Percentiles rank a stretch among this genome's conserved stretches.
phyloP scores from a whole-genome alignment of 2,797 vertebrate species.

The Pampus argenteus region DNA sequence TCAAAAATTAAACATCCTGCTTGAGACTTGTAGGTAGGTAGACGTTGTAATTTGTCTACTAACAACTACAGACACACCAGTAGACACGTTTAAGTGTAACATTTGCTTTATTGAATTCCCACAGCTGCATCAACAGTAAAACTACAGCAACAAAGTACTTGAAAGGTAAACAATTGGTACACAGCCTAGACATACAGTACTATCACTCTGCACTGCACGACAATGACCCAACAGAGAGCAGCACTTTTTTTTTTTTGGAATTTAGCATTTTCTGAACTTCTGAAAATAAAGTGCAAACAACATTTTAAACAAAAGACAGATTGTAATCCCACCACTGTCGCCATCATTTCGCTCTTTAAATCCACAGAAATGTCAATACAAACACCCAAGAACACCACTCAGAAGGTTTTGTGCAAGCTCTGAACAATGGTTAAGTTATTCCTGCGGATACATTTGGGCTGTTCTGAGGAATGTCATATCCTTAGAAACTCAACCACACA shows the following conservation, averaged over 20 bases:
- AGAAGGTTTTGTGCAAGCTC: slow-evolving; percentile 14
- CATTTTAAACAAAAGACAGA: not conserved
- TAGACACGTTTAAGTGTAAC: slow-evolving; percentile 16
- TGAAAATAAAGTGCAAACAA: slow-evolving; percentile 35
- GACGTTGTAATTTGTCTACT: too few relatives aligned
- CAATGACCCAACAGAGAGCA: slow-evolving; percentile 41
- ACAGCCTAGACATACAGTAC: slow-evolving; percentile 44
- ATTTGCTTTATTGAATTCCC: slow-evolving; percentile 70
- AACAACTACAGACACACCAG: not conserved
- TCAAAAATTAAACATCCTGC: too few relatives aligned
- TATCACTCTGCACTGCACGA: slow-evolving; percentile 34
- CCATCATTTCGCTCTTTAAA: not conserved
- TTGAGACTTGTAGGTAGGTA: too few relatives aligned
- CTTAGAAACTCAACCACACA: slow-evolving; percentile 46
- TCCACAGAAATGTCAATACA: slow-evolving; percentile 5
- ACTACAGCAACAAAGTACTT: slow-evolving; percentile 61
- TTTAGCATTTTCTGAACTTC: slow-evolving; percentile 15
- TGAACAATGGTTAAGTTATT: slow-evolving; percentile 57
- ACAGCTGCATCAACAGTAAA: slow-evolving; percentile 61
- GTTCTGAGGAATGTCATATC: slow-evolving; percentile 51
- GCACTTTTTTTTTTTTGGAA: slow-evolving; percentile 27
- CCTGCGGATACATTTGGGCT: slow-evolving; percentile 54
- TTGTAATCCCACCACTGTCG: not conserved
- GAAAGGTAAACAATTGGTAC: slow-evolving; percentile 64
- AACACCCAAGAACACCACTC: slow-evolving; percentile 17